A percentile compares a stretch with the other conserved stretches of the same genome.
phyloP scores from a whole-genome alignment of 2,888 invertebrate species.

The Eudasyphora cyanicolor region DNA sequence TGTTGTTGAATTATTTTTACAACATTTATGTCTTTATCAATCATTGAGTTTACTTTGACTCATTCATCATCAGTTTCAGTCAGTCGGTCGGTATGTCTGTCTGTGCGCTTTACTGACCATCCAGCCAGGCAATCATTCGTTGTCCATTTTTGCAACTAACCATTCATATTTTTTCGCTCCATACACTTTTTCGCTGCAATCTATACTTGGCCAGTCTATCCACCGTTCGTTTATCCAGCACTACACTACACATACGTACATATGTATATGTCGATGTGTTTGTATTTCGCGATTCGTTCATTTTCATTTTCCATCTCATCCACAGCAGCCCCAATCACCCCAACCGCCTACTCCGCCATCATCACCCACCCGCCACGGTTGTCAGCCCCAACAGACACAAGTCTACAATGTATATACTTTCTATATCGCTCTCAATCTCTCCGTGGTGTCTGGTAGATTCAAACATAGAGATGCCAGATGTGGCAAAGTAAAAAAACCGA shows the following conservation, averaged over 20 bases:
- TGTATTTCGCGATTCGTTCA: slow-evolving; percentile 32
- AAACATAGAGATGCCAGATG: too few relatives aligned
- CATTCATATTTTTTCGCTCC: slow-evolving; percentile 41
- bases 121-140: background rate
- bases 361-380: slow-evolving; percentile 28
- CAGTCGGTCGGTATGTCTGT: too few relatives aligned
- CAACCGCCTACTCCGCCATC: slow-evolving; percentile 47
- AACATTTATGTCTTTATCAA: slow-evolving; percentile 34
- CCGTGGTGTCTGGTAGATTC: background rate
- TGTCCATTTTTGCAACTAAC: slow-evolving; percentile 42
- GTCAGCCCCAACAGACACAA: background rate
- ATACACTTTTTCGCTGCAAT: background rate
- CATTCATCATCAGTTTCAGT: slow-evolving; percentile 52
- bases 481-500: too few relatives aligned
- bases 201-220: slow-evolving; percentile 28
- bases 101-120: background rate
- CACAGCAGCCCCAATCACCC: too few relatives aligned
- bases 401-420: background rate
- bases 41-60: slow-evolving; percentile 27
- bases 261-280: too few relatives aligned
- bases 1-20: background rate
- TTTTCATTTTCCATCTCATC: slow-evolving; percentile 29
- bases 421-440: background rate
- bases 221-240: slow-evolving; percentile 25
- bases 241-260: too few relatives aligned